These are phyloP conservation scores for Lindbergichthys nudifrons DNA, from an alignment of 2,797 vertebrate genomes.

Conservation along the genomic window DNA sequence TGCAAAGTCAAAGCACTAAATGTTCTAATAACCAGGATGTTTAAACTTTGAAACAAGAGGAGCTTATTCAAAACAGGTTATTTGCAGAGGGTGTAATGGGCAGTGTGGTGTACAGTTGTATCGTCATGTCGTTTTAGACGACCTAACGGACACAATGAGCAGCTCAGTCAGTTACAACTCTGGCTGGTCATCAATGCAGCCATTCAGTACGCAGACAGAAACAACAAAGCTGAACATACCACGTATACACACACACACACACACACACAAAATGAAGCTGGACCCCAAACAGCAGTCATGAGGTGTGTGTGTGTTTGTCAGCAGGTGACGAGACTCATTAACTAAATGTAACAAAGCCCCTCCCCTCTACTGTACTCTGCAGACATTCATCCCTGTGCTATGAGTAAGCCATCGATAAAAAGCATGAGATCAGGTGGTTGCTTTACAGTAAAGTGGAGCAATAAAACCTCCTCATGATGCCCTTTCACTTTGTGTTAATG, in stretches of 20 bases:
- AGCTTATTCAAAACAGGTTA: slow-evolving; percentile 10
- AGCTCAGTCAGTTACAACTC: not conserved
- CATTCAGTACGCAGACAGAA: slow-evolving; percentile 17
- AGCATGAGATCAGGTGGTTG: slow-evolving; percentile 19
- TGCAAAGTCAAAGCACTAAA: not conserved
- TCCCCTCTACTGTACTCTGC: not conserved
- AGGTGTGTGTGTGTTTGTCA: slow-evolving; percentile 33
- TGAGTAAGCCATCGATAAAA: slow-evolving; percentile 50
- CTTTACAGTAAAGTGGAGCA: slow-evolving; percentile 43
- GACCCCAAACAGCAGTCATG: slow-evolving; percentile 29
- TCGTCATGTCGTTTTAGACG: not conserved
- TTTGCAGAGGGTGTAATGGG: not conserved
- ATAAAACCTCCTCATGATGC: slow-evolving; percentile 50
- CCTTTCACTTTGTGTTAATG: slow-evolving; percentile 29
- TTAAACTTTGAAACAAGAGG: not conserved
- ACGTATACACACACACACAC: slow-evolving; percentile 3
- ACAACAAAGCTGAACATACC: slow-evolving; percentile 33
- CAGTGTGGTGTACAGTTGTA: not conserved
- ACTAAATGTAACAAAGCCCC: slow-evolving; percentile 46
- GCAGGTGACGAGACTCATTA: slow-evolving; percentile 57
- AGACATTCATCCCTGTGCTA: not conserved
- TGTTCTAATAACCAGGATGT: not conserved
- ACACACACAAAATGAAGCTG: slow-evolving; percentile 43
- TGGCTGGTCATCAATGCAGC: slow-evolving; percentile 18
- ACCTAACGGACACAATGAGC: slow-evolving; percentile 18